These are phyloP conservation scores for Rhipidura dahli DNA, from an alignment of 2,113 vertebrate species.

Conservation along the genomic window DNA sequence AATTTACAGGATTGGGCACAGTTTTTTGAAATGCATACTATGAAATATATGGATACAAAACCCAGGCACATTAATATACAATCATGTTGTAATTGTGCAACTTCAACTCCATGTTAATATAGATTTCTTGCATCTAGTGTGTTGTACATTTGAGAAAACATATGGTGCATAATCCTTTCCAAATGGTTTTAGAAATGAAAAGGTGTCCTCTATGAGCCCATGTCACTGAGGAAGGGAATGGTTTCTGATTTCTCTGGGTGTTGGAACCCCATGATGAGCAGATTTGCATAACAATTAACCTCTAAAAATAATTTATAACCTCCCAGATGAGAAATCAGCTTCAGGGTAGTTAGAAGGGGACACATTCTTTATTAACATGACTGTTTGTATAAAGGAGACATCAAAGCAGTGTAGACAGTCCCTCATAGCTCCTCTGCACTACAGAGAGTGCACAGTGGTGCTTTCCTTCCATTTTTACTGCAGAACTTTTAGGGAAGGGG, in stretches of 20 bases:
- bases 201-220: constrained; percentile 16
- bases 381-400: not conserved
- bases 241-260: constrained; percentile 38
- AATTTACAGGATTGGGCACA: not conserved
- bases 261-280: constrained; percentile 28
- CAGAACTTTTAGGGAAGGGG: not conserved
- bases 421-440: not conserved
- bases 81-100: not conserved
- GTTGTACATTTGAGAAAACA: constrained; percentile 3
- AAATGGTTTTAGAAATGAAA: constrained; percentile 41
- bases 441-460: not conserved
- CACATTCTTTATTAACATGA: constrained; percentile 13
- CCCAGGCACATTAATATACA: not conserved
- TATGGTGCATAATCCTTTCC: constrained; percentile 18
- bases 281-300: constrained; percentile 56
- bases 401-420: not conserved
- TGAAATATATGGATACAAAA: not conserved
- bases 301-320: constrained; percentile 56
- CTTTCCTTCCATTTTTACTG: not conserved
- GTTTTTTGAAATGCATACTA: not conserved
- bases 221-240: not conserved
- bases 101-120: not conserved
- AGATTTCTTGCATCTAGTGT: not conserved
- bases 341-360: constrained; percentile 22
- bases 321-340: constrained; percentile 50